Evolutionary conservation across 1,140 invertebrate genomes (phyloP).

Genomic region (Latrodectus geometricus): DNA sequence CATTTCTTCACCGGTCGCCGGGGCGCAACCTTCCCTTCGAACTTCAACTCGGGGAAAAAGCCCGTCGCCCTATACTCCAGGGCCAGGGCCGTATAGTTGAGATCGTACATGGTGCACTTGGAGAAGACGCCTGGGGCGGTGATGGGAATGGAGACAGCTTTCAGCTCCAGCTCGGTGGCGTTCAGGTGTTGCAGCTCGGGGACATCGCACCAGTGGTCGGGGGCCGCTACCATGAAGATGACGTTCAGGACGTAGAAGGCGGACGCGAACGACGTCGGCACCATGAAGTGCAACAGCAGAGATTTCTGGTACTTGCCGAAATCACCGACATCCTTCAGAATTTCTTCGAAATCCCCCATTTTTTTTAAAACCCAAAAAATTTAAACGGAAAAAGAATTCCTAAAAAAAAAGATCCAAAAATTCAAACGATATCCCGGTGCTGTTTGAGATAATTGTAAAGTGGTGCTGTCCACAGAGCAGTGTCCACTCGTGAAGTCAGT

Average conservation of each 20-base stretch:
- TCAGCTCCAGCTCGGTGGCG: constrained; percentile 67
- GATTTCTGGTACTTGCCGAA: constrained; percentile 74
- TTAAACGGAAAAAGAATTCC: too few species aligned
- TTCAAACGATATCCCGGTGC: too few species aligned
- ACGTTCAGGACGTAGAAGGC: constrained; percentile 67
- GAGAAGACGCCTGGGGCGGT: constrained; percentile 22
- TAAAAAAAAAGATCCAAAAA: too few species aligned
- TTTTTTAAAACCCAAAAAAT: background rate
- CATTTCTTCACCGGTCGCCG: constrained; percentile 69
- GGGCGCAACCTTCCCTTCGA: constrained; percentile 8
- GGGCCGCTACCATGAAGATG: constrained; percentile 71
- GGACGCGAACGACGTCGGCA: constrained; percentile 57
- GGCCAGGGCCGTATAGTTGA: constrained; percentile 61
- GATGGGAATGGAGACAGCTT: constrained; percentile 42
- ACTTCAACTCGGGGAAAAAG: constrained; percentile 16
- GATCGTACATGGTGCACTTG: constrained; percentile 64
- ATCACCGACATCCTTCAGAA: constrained; percentile 74
- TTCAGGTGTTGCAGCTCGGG: constrained; percentile 70
- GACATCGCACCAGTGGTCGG: constrained; percentile 74
- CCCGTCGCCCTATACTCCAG: background rate
- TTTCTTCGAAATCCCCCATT: constrained; percentile 75
- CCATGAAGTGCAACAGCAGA: constrained; percentile 58
- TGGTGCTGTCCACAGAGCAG: too few species aligned
- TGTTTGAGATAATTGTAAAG: too few species aligned
- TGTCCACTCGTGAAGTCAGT: too few species aligned